Percentiles rank a stretch among this genome's conserved stretches.
These are phyloP conservation scores for Acanthurus tractus DNA, from an alignment of 2,797 vertebrate genomes.

Conservation along the genomic window DNA sequence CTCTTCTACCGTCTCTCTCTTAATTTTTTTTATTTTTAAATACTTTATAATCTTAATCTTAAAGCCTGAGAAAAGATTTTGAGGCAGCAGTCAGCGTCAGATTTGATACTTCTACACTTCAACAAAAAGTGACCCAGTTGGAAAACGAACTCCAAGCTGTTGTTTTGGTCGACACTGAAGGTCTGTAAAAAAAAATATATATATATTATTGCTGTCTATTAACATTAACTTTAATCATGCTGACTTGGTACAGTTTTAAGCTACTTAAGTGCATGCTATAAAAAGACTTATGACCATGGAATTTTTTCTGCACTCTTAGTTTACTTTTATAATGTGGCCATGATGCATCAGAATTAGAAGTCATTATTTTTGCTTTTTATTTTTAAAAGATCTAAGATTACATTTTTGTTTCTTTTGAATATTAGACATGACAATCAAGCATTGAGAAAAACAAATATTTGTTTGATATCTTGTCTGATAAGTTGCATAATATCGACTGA, in stretches of 20 bases:
- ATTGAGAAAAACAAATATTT: too few species aligned
- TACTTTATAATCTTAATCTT: too few species aligned
- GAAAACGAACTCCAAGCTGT: rapidly evolving
- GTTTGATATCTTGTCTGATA: too few species aligned
- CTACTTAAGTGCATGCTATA: background rate
- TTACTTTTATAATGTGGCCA: background rate
- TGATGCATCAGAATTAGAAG: background rate
- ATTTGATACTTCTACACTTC: conserved; percentile 37
- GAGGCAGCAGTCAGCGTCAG: conserved; percentile 40
- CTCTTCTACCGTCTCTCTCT: too few species aligned
- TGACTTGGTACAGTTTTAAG: background rate
- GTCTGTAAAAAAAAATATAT: conserved; percentile 66
- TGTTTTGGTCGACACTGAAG: conserved; percentile 54
- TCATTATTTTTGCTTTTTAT: too few species aligned
- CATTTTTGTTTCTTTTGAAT: too few species aligned
- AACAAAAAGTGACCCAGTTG: background rate
- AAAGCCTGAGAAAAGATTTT: conserved; percentile 33
- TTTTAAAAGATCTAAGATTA: background rate
- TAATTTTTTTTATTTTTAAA: background rate
- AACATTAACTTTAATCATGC: background rate
- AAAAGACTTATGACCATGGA: background rate
- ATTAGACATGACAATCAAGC: too few species aligned
- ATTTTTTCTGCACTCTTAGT: background rate
- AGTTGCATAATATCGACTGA: too few species aligned
- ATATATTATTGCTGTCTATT: background rate